Base-by-base conservation (phyloP, 2,797 vertebrate genomes). In the Neosalanx taihuensis region DNA sequence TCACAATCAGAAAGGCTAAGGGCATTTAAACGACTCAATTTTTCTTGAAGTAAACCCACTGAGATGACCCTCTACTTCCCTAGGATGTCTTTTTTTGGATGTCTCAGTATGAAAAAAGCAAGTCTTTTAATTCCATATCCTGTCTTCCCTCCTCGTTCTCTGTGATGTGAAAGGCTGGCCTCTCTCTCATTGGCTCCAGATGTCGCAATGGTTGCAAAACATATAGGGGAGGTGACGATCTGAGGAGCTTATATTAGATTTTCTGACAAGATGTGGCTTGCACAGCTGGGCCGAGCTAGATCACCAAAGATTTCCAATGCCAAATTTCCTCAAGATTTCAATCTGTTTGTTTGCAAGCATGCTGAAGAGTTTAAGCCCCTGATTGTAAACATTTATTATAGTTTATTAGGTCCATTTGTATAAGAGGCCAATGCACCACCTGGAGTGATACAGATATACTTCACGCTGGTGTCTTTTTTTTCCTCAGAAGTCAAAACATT, bases 371-470 rank as follows among this genome's bases (percentile, higher is more conserved):
- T 89, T 83, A 88, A 86, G 79, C 85, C 60, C 64, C 65, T 49
- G 77, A 80, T 66, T 83, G 83, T 89, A 85, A 92, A 90, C 83
- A 78, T 88, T 85, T 81, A 89, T 84, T 84, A 82, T 79, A 49
- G 72, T 87, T 88, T 85, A 83, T 81, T 84, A 79, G 72, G 76
- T 69, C 75, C 68, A 58, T 85, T 86, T 81, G 80, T 74, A 72
- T 84, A 69, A 77, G 64, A 72, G 70, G 76, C 79, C 71, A 75
- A 23, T 51, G 72, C 76, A 79, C 79, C 85, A 85, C 83, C 80
- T 89, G 87, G 77, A 80, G 81, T 76, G 72, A 26, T 63, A 57
- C 60, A 76, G 81, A 81, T 79, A 72, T 85, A 84, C n/a, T 15
- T 66, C 30, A 41, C 59, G 70, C 46, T 75, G 65, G 57, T 75